Conservation (phyloP, 2,797 vertebrate genomes). For the Hydrophis major region DNA sequence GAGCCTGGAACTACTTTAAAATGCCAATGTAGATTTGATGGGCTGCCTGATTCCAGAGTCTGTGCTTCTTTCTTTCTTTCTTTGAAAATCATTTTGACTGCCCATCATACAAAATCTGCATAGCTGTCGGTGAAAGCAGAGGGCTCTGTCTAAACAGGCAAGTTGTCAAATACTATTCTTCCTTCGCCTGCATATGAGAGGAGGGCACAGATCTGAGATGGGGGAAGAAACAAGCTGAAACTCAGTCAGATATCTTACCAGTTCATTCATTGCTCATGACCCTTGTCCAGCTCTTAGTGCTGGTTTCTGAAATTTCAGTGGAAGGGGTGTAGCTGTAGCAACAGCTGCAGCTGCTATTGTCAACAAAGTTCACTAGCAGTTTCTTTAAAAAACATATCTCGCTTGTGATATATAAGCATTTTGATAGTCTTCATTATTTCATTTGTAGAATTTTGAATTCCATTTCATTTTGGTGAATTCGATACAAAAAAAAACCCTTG, state of each 20-base stretch:
- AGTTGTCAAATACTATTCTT: conserved; percentile 23
- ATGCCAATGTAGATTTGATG: neutral
- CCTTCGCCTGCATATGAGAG: neutral
- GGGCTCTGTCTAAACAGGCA: conserved; percentile 11
- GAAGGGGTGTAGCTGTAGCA: neutral
- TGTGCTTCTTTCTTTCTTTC: neutral
- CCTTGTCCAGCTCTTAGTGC: neutral
- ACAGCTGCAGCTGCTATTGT: too few species aligned
- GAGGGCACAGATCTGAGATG: neutral
- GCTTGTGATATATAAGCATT: neutral
- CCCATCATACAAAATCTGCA: conserved; percentile 13
- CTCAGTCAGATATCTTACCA: neutral
- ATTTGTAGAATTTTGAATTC: neutral
- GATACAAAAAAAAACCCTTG: too few species aligned
- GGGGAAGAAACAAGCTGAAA: neutral
- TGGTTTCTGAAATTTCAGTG: neutral
- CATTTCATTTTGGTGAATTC: neutral
- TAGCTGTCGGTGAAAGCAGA: accelerated
- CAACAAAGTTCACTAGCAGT: neutral
- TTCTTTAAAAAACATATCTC: neutral
- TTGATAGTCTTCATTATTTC: neutral
- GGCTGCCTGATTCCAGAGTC: neutral
- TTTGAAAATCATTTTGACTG: conserved; percentile 27
- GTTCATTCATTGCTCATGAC: neutral
- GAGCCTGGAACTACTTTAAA: neutral